Evolutionary conservation across 2,113 vertebrate genomes (phyloP).

Genomic region (cat (Felis catus)): F.catus_Fca126_mat1.0 CM031423.1:33230501-33231000

Average conservation of each 20-base stretch:
- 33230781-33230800: slow-evolving; percentile 54
- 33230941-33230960: slow-evolving; percentile 1
- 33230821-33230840: slow-evolving; percentile 61
- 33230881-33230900: slow-evolving; percentile 71
- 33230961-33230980: background rate
- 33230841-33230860: slow-evolving; percentile 63
- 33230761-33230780: slow-evolving; percentile 52
- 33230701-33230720: background rate
- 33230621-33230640: background rate
- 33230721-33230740: slow-evolving; percentile 35
- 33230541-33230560: background rate
- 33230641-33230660: background rate
- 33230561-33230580: background rate
- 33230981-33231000: slow-evolving; percentile 48
- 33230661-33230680: background rate
- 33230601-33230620: background rate
- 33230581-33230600: background rate
- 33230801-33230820: slow-evolving; percentile 62
- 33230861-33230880: slow-evolving; percentile 71
- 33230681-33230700: background rate
- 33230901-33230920: slow-evolving; percentile 61
- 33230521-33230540: background rate
- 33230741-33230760: background rate
- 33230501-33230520: background rate
- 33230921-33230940: slow-evolving; percentile 64